Evolutionary conservation across 2,113 vertebrate genomes (phyloP).

Genomic region (Lichenostomus cassidix): DNA sequence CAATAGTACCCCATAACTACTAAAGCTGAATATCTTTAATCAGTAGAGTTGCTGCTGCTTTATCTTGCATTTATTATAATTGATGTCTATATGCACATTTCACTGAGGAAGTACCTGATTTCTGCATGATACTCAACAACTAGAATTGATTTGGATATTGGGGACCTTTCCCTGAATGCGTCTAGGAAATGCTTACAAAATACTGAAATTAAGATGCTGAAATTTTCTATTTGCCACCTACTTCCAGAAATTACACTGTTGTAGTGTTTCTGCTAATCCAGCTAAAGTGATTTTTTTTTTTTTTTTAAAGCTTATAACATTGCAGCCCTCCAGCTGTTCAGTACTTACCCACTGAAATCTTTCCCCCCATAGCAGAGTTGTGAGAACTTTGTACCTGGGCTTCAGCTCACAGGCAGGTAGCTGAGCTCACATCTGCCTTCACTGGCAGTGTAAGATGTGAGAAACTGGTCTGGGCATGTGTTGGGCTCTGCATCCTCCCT

Average conservation of each 20-base stretch:
- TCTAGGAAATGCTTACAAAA: not conserved
- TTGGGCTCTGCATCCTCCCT: not conserved
- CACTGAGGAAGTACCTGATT: not conserved
- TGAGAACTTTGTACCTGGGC: not conserved
- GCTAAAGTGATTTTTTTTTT: not conserved
- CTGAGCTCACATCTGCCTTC: not conserved
- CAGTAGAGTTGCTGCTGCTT: not conserved
- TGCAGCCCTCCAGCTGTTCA: not conserved
- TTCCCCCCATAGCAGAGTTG: not conserved
- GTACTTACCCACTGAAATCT: not conserved
- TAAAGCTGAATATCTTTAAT: not conserved
- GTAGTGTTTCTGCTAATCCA: not conserved
- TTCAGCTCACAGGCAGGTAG: not conserved
- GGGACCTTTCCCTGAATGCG: not conserved
- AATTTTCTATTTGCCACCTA: not conserved
- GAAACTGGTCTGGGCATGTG: not conserved
- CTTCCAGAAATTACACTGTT: not conserved
- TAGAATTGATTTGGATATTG: not conserved
- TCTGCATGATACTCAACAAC: not conserved
- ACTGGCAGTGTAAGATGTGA: not conserved
- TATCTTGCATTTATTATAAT: not conserved
- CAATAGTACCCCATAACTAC: not conserved
- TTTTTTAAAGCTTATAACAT: not conserved
- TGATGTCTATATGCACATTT: not conserved
- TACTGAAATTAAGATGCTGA: not conserved